Evolutionary conservation across 1,140 invertebrate species (phyloP).

Genomic region (Brachionus sp.): DNA sequence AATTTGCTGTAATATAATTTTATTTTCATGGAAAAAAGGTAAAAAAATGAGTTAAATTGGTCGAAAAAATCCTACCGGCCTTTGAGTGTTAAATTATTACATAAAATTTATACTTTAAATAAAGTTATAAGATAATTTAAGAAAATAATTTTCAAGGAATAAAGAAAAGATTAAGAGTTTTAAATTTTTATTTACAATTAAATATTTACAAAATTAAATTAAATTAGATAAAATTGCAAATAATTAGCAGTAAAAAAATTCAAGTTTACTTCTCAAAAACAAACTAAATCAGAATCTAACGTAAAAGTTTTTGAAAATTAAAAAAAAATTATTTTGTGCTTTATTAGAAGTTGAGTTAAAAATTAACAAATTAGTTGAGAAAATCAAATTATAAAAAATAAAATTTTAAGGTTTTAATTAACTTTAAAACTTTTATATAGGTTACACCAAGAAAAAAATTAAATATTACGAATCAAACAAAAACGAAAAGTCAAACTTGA

Average conservation of each 20-base stretch:
- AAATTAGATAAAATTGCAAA: background rate
- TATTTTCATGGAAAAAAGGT: too few species aligned
- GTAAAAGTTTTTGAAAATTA: background rate
- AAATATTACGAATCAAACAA: background rate
- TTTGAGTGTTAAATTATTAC: too few species aligned
- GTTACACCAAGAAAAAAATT: constrained; percentile 17
- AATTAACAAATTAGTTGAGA: background rate
- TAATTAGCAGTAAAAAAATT: background rate
- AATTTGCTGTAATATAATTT: too few species aligned
- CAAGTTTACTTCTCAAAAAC: background rate
- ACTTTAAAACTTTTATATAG: background rate
- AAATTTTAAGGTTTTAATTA: background rate
- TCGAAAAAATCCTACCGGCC: too few species aligned
- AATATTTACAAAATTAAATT: background rate
- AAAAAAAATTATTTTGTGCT: background rate
- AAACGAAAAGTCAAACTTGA: constrained; percentile 12
- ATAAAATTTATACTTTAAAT: too few species aligned
- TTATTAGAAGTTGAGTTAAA: background rate
- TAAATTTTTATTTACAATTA: background rate
- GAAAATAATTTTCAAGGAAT: too few species aligned
- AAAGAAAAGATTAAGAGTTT: background rate
- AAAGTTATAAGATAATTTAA: too few species aligned
- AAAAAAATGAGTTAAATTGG: too few species aligned
- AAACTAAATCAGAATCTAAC: background rate
- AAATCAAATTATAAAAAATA: background rate